Percentiles rank a stretch among this genome's conserved stretches.
Conservation (phyloP, 1,140 invertebrate species). For the Bilobella aurantiaca region DNA sequence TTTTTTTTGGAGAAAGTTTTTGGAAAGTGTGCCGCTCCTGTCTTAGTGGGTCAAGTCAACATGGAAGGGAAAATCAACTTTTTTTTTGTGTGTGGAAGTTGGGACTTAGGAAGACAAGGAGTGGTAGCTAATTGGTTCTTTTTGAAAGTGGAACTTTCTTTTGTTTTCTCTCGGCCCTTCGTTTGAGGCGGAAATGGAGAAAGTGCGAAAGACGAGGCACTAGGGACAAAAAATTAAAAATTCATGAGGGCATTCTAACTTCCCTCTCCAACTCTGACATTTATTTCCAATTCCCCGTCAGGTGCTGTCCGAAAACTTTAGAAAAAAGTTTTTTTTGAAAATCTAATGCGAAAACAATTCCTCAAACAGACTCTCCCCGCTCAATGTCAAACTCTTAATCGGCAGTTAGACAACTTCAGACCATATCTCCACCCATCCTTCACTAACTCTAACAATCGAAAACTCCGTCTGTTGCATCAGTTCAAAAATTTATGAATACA, state of each 20-base stretch:
- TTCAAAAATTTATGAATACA: background rate
- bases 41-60: conserved; percentile 10
- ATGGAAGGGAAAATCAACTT: conserved; percentile 8
- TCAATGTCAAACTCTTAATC: background rate
- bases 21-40: conserved; percentile 15
- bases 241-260: background rate
- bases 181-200: background rate
- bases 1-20: conserved; percentile 12
- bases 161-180: background rate
- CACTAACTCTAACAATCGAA: background rate
- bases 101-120: too few relatives aligned
- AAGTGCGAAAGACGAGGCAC: background rate
- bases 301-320: too few relatives aligned
- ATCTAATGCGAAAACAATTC: background rate
- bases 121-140: too few relatives aligned
- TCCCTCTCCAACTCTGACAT: background rate
- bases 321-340: too few relatives aligned
- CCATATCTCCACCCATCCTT: background rate
- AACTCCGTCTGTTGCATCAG: background rate
- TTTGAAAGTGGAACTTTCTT: too few relatives aligned
- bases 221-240: background rate
- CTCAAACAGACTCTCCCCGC: background rate
- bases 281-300: background rate
- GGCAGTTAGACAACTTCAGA: background rate
- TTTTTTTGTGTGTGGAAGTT: too few relatives aligned